phyloP scores from a whole-genome alignment of 2,888 invertebrate species.

The Zaprionus obscuricornis region DNA sequence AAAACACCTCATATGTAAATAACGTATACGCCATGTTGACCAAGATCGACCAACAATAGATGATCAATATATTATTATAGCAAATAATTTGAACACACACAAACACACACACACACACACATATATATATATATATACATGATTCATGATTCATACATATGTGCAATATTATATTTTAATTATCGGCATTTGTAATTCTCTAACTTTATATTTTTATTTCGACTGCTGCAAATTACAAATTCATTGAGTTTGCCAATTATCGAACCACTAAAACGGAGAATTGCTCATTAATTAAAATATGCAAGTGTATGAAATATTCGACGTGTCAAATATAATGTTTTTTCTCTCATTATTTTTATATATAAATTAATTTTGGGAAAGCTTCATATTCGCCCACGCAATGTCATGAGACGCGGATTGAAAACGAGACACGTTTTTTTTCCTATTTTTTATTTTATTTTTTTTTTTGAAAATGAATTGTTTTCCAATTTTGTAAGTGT shows the following conservation, averaged over 20 bases:
- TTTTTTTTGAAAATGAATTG: slow-evolving; percentile 20
- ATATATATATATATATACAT: neutral
- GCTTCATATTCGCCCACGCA: slow-evolving; percentile 48
- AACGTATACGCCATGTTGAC: slow-evolving; percentile 59
- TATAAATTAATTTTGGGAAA: slow-evolving; percentile 47
- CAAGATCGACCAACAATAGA: slow-evolving; percentile 29
- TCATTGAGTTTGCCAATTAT: too few species aligned
- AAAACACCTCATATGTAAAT: slow-evolving; percentile 35
- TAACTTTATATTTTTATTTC: too few species aligned
- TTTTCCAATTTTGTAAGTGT: slow-evolving; percentile 32
- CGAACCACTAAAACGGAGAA: too few species aligned
- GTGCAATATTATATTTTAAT: slow-evolving; percentile 67
- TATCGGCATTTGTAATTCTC: too few species aligned
- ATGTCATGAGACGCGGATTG: slow-evolving; percentile 19
- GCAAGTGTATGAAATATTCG: too few species aligned
- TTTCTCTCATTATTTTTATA: too few species aligned
- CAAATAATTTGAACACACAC: neutral
- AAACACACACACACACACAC: neutral
- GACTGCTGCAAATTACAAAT: too few species aligned
- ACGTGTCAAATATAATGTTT: too few species aligned
- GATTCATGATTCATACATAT: slow-evolving; percentile 56
- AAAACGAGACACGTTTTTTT: slow-evolving; percentile 4
- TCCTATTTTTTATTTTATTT: slow-evolving; percentile 4
- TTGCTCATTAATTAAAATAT: too few species aligned
- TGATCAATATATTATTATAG: slow-evolving; percentile 6